phyloP scores from a whole-genome alignment of 2,888 invertebrate genomes.

The Watsonalla cultraria region DNA sequence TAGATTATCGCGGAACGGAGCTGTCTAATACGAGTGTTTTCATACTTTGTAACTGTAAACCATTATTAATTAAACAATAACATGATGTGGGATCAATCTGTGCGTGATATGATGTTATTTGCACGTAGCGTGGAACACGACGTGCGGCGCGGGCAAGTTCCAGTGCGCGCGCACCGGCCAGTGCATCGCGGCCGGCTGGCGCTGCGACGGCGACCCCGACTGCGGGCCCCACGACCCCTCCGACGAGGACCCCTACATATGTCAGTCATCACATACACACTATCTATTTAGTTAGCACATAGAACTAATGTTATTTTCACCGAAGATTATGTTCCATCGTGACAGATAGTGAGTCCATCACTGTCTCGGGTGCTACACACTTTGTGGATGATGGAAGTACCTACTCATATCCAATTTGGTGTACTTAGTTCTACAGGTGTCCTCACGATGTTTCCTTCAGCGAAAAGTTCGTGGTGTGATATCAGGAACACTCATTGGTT shows the following conservation, averaged over 20 bases:
- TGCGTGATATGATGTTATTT: conserved; percentile 1
- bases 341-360: no score
- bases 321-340: no score
- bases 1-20: no score
- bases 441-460: no score
- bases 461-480: not conserved
- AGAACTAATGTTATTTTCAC: no score
- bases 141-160: conserved; percentile 85
- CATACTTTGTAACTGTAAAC: not conserved
- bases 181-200: conserved; percentile 87
- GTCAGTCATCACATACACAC: conserved; percentile 50
- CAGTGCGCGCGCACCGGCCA: conserved; percentile 83
- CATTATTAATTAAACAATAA: no score
- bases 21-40: no score
- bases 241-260: conserved; percentile 83
- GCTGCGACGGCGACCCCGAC: conserved; percentile 88
- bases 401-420: no score
- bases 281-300: not conserved
- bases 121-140: conserved; percentile 56
- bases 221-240: conserved; percentile 83
- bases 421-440: no score
- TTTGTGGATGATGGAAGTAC: no score
- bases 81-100: not conserved
- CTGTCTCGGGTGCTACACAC: no score
- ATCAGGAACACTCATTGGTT: not conserved